Conservation (phyloP, 2,113 vertebrate species). For the Alexandromys fortis region DNA sequence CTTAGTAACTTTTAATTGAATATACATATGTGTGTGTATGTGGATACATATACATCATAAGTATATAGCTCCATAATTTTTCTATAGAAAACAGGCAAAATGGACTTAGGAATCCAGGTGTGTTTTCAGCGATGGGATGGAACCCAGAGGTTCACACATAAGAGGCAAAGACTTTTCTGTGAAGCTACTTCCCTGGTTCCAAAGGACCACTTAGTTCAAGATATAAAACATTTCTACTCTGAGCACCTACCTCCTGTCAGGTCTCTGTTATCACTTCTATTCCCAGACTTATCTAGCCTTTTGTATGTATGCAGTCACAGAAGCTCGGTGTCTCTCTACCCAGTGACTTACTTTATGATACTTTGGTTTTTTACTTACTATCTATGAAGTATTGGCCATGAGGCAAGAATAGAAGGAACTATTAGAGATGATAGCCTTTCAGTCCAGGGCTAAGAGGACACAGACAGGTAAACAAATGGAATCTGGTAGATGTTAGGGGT, state of each 20-base stretch:
- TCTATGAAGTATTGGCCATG: not conserved
- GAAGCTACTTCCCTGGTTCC: not conserved
- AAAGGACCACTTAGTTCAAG: not conserved
- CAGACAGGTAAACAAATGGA: not conserved
- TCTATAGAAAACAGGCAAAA: not conserved
- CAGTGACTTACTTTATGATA: not conserved
- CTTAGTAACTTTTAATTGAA: constrained; percentile 25
- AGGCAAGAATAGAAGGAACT: not conserved
- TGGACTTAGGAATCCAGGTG: not conserved
- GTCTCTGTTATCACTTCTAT: not conserved
- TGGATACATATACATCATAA: not conserved
- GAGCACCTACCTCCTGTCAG: not conserved
- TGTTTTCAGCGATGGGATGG: not conserved
- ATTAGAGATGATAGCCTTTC: not conserved
- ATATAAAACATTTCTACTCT: not conserved
- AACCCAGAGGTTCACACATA: not conserved
- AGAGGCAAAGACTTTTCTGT: not conserved
- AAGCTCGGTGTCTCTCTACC: not conserved
- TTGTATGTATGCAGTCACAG: not conserved
- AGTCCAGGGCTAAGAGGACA: not conserved
- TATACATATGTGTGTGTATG: too few species aligned
- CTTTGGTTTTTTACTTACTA: not conserved
- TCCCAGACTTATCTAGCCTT: not conserved
- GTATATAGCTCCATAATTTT: not conserved
- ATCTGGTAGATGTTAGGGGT: not conserved